A percentile compares a stretch with the other conserved stretches of the same genome.
Evolutionary conservation across 1,140 invertebrate genomes (phyloP).

Genomic region (Trichomalopsis sarcophagae): DNA sequence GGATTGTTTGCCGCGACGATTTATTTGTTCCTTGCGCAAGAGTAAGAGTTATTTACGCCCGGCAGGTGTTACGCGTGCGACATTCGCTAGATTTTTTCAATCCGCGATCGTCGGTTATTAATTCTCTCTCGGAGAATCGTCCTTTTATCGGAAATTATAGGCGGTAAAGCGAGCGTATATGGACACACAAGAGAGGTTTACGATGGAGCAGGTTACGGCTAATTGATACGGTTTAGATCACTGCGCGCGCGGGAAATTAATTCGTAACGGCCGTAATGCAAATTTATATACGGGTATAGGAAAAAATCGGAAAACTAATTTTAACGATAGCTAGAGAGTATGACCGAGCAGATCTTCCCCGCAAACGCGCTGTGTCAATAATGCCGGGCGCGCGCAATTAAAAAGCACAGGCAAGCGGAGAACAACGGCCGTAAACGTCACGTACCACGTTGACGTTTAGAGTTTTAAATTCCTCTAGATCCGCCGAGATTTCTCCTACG

Average conservation of each 20-base stretch:
- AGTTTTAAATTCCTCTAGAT: background rate
- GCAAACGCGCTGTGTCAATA: background rate
- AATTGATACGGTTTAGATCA: constrained; percentile 14
- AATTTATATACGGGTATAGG: background rate
- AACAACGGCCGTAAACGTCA: constrained; percentile 36
- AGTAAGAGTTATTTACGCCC: background rate
- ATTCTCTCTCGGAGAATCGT: too few species aligned
- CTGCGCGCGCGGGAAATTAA: background rate
- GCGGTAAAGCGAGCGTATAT: background rate
- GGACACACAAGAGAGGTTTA: background rate
- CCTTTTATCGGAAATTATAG: background rate
- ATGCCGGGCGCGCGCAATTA: background rate
- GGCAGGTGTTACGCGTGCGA: background rate
- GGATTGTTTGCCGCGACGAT: background rate
- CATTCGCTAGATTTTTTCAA: background rate
- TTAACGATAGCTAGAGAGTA: background rate
- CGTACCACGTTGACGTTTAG: constrained; percentile 42
- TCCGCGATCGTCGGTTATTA: background rate
- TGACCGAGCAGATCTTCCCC: background rate
- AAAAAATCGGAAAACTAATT: background rate
- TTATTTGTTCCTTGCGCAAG: constrained; percentile 45
- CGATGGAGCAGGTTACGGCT: constrained; percentile 14
- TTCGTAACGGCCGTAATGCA: constrained; percentile 15
- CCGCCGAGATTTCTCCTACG: background rate
- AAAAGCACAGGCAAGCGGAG: background rate